These are phyloP conservation scores for Lapara coniferarum DNA, from an alignment of 2,888 invertebrate genomes.

Conservation along the genomic window DNA sequence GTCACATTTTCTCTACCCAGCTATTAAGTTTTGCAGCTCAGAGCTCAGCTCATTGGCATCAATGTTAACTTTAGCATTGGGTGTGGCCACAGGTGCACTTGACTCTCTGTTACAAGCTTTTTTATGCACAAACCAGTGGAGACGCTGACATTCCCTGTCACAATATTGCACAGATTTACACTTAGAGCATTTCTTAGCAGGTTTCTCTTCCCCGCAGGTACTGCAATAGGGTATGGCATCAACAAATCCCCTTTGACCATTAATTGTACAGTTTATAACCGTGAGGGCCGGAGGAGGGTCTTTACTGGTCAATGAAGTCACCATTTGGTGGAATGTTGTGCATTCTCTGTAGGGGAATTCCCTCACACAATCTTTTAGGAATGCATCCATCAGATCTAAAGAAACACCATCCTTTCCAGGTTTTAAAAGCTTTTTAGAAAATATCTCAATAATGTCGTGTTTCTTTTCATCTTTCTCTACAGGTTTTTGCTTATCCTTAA, in stretches of 20 bases:
- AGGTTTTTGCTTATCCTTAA: slow-evolving; percentile 86
- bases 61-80: slow-evolving; percentile 58
- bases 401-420: slow-evolving; percentile 87
- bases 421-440: slow-evolving; percentile 90
- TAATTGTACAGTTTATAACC: slow-evolving; percentile 91
- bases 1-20: slow-evolving; percentile 54
- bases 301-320: slow-evolving; percentile 89
- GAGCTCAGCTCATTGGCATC: slow-evolving; percentile 78
- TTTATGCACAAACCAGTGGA: slow-evolving; percentile 96
- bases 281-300: slow-evolving; percentile 88
- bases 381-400: slow-evolving; percentile 86
- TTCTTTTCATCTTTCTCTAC: slow-evolving; percentile 82
- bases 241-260: slow-evolving; percentile 93
- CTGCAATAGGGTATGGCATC: slow-evolving; percentile 88
- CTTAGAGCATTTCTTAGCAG: slow-evolving; percentile 96
- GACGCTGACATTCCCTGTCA: slow-evolving; percentile 95
- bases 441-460: slow-evolving; percentile 88
- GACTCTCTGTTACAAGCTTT: slow-evolving; percentile 89
- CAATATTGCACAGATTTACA: slow-evolving; percentile 98
- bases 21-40: slow-evolving; percentile 79
- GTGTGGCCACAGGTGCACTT: slow-evolving; percentile 61
- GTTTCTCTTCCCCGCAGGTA: slow-evolving; percentile 94
- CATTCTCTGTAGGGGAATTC: slow-evolving; percentile 96
- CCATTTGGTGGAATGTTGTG: slow-evolving; percentile 93
- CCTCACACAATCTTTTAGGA: slow-evolving; percentile 93